Conservation (phyloP, 2,888 invertebrate genomes). For the Cosmia trapezina region DNA sequence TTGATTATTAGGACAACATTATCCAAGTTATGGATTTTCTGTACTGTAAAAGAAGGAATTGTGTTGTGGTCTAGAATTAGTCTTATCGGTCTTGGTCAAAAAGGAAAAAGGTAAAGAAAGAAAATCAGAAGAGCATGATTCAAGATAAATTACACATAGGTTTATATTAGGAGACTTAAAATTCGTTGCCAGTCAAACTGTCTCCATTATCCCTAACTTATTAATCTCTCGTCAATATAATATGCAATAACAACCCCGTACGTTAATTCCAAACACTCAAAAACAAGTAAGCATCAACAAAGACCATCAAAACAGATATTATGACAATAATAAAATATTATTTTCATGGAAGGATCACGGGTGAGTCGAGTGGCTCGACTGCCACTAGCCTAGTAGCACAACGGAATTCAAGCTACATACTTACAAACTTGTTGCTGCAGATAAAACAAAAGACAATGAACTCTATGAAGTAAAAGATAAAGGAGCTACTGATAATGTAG, state of each 20-base stretch:
- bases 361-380: constrained; percentile 78
- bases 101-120: too few species aligned
- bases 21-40: neutral
- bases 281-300: constrained; percentile 72
- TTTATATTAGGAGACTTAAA: neutral
- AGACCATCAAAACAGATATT: constrained; percentile 74
- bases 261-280: constrained; percentile 59
- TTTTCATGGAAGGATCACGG: constrained; percentile 85
- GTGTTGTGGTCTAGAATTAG: neutral
- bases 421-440: constrained; percentile 69
- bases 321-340: constrained; percentile 85
- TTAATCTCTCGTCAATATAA: neutral
- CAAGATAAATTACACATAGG: too few species aligned
- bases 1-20: constrained; percentile 7
- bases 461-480: constrained; percentile 63
- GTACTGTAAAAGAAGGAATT: neutral
- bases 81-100: too few species aligned
- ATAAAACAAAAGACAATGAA: constrained; percentile 54
- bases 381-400: constrained; percentile 77
- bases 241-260: neutral
- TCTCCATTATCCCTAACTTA: neutral
- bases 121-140: too few species aligned
- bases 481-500: constrained; percentile 36
- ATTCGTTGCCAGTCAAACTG: neutral
- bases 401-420: constrained; percentile 82